These are phyloP conservation scores for Limnephilus marmoratus DNA, from an alignment of 2,888 invertebrate genomes.

Conservation along the genomic window DNA sequence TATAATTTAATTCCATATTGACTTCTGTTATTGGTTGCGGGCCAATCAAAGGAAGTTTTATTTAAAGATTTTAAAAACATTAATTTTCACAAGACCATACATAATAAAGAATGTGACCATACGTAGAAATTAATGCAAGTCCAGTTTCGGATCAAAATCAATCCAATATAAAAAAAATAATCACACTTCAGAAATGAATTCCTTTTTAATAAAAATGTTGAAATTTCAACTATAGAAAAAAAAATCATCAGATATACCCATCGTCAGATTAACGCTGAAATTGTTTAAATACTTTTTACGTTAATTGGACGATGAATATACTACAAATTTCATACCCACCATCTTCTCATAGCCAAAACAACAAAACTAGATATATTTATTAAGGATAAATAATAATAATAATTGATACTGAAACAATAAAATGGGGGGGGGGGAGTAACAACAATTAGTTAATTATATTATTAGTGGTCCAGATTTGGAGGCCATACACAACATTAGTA, in stretches of 20 bases:
- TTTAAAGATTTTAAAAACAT: background rate
- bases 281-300: background rate
- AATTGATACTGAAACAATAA: background rate
- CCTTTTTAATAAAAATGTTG: constrained; percentile 16
- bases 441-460: background rate
- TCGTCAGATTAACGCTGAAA: background rate
- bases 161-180: no score
- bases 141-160: background rate
- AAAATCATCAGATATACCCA: constrained; percentile 2
- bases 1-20: background rate
- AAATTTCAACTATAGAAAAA: background rate
- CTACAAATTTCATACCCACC: constrained; percentile 10
- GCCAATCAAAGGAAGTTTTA: no score
- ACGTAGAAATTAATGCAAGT: background rate
- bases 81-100: background rate
- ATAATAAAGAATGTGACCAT: background rate
- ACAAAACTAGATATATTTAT: background rate
- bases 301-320: background rate
- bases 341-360: background rate
- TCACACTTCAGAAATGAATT: background rate
- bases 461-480: background rate
- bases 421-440: background rate
- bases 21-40: background rate
- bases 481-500: background rate
- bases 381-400: background rate